phyloP scores from a whole-genome alignment of 2,113 vertebrate genomes.

The Prochilodus magdalenae region DNA sequence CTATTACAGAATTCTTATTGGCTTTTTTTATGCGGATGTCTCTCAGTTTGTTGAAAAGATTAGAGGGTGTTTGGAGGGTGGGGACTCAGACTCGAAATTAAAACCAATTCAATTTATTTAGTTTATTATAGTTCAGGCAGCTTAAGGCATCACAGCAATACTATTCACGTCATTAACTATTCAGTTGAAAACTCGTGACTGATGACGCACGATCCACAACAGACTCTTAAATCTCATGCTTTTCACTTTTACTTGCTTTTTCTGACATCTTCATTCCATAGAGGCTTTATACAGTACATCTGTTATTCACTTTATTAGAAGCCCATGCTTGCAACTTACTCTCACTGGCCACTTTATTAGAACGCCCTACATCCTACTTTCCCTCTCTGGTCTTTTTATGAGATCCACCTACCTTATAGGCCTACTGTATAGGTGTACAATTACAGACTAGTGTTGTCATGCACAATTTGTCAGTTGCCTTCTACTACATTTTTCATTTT shows the following conservation, averaged over 20 bases:
- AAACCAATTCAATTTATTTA: constrained; percentile 18
- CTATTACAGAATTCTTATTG: constrained; percentile 41
- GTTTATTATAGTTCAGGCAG: constrained; percentile 2
- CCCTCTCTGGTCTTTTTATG: neutral
- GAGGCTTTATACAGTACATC: neutral
- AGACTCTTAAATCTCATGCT: neutral
- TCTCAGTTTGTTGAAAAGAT: constrained; percentile 30
- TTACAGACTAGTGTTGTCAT: neutral
- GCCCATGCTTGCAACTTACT: neutral
- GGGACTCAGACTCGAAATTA: constrained; percentile 10
- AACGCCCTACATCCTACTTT: neutral
- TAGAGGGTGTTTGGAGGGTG: neutral
- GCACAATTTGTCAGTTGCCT: neutral
- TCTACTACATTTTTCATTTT: neutral
- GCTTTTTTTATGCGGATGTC: neutral
- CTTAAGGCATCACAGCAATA: neutral
- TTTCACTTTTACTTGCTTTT: neutral
- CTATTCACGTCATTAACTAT: constrained; percentile 19
- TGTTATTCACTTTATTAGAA: neutral
- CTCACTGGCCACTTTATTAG: neutral
- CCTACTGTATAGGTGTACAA: neutral
- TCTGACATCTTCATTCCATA: neutral
- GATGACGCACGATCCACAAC: constrained; percentile 4
- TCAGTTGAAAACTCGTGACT: constrained; percentile 1
- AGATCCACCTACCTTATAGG: neutral